Evolutionary conservation across 2,113 vertebrate genomes (phyloP), one percentile per base, ranked within the genome.

Genomic region (Anser cygnoides): DNA sequence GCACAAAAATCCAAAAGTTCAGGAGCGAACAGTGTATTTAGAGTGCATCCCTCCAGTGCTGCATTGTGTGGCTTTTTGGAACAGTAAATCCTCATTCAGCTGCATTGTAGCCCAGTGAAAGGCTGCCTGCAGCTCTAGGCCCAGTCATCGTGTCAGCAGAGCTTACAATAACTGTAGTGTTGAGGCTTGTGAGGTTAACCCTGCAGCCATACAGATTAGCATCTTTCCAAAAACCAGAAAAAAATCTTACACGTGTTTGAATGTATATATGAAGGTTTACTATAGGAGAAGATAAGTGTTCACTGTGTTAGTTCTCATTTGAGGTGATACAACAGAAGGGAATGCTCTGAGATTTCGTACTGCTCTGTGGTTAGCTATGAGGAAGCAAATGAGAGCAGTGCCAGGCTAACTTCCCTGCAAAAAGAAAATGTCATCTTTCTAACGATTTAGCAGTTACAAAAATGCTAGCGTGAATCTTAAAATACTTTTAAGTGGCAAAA

Each of bases 401-500:
- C 83, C 86, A 89, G 76, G 39, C 14, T 57, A 67, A 68, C 83
- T 89, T 93, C 76, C 66, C 76, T 75, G 39, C 52, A 87, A 75
- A 72, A 80, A 87, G 79, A 55, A 80, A 88, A 87, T 90, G 59
- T 61, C 85, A 68, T 83, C n/a, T 58, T 54, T 85, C 46, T 91
- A 87, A 88, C 87, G 78, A 92, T 91, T 84, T 87, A 87, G 28
- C 78, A 77, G 49, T 70, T 89, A 62, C 11, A 44, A 87, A 95
- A 76, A 61, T 71, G 63, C 50, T 68, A 77, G 35, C 31, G 63
- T 87, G 83, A 82, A n/a, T 81, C 66, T 93, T 91, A 61, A 78
- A 93, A 84, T 80, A 54, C 17, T 70, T 87, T 29, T 39, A 84
- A 90, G 74, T 87, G 92, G 43, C 67, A 57, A 76, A 70, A 73